A percentile compares a stretch with the other conserved stretches of the same genome.
Conservation (phyloP, 2,113 vertebrate species). For the Hypocryptadius cinnamomeus region DNA sequence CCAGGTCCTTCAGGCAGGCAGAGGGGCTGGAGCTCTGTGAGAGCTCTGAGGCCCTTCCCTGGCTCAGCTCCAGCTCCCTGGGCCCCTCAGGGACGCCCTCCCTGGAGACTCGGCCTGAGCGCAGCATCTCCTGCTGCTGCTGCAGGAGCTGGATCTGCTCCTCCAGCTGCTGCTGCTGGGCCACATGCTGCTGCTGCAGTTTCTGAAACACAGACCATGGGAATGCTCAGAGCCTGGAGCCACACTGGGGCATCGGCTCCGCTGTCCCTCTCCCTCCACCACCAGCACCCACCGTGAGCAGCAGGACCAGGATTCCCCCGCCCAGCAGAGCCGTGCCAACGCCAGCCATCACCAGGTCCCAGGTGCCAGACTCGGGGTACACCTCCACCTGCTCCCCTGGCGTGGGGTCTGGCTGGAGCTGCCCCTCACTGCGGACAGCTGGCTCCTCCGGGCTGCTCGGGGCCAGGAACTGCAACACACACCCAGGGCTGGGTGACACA, state of each 20-base stretch:
- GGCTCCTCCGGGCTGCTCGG: not conserved
- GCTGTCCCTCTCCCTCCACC: not conserved
- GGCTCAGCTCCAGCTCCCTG: not conserved
- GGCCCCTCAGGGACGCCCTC: not conserved
- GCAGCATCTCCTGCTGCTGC: not conserved
- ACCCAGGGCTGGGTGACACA: not conserved
- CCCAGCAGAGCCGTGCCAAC: conserved; percentile 77
- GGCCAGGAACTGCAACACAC: conserved; percentile 52
- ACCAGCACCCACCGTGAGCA: conserved; percentile 64
- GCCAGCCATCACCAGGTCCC: conserved; percentile 70
- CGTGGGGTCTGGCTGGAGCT: not conserved
- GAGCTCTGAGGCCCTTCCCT: not conserved
- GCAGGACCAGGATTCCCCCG: conserved; percentile 75
- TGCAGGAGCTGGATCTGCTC: conserved; percentile 67
- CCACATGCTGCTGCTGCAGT: conserved; percentile 63
- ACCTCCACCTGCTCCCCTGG: not conserved
- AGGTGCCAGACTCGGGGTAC: conserved; percentile 52
- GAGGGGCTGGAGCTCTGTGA: not conserved
- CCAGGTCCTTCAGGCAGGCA: accelerated
- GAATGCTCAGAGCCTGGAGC: not conserved
- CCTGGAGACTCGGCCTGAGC: accelerated
- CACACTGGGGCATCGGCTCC: accelerated
- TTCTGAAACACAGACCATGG: not conserved
- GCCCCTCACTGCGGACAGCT: not conserved
- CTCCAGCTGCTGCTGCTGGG: conserved; percentile 68